phyloP scores from a whole-genome alignment of 2,888 invertebrate genomes.

The Ligdia adustata region DNA sequence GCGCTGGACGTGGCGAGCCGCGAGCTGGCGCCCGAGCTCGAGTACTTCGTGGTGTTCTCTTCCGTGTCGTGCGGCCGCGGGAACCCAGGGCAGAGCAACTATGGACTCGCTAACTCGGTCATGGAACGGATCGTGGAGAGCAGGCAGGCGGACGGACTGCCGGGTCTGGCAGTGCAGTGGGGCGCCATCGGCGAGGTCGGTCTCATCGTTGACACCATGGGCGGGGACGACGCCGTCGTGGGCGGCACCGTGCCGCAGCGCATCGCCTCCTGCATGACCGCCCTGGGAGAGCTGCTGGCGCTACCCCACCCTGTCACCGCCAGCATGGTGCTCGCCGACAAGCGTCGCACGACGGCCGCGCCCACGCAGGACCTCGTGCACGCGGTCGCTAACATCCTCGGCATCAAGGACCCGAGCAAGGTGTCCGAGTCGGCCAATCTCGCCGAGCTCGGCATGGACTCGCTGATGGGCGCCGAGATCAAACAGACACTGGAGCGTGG shows the following conservation, averaged over 20 bases:
- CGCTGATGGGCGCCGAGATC: slow-evolving; percentile 99
- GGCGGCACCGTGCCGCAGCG: slow-evolving; percentile 98
- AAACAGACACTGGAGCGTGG: slow-evolving; percentile 97
- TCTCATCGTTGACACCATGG: slow-evolving; percentile 94
- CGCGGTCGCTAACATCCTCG: slow-evolving; percentile 94
- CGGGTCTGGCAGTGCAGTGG: slow-evolving; percentile 97
- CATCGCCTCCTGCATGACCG: slow-evolving; percentile 95
- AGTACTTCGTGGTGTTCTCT: slow-evolving; percentile 98
- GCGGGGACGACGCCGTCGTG: slow-evolving; percentile 94
- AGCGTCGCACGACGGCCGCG: slow-evolving; percentile 85
- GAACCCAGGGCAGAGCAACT: slow-evolving; percentile 98
- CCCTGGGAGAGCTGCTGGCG: slow-evolving; percentile 95
- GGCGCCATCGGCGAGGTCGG: slow-evolving; percentile 97
- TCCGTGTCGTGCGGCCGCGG: slow-evolving; percentile 98
- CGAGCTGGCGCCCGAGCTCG: slow-evolving; percentile 89
- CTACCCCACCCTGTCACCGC: slow-evolving; percentile 93
- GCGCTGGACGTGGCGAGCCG: slow-evolving; percentile 92
- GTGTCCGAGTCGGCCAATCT: slow-evolving; percentile 90
- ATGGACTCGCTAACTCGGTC: slow-evolving; percentile 97
- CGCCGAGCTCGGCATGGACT: slow-evolving; percentile 98
- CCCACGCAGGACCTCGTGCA: slow-evolving; percentile 86
- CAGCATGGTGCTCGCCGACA: slow-evolving; percentile 95
- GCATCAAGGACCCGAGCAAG: slow-evolving; percentile 93
- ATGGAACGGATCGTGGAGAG: slow-evolving; percentile 98
- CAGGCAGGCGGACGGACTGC: slow-evolving; percentile 92